Conservation (phyloP, 2,113 vertebrate genomes). For the Mustela nigripes region DNA sequence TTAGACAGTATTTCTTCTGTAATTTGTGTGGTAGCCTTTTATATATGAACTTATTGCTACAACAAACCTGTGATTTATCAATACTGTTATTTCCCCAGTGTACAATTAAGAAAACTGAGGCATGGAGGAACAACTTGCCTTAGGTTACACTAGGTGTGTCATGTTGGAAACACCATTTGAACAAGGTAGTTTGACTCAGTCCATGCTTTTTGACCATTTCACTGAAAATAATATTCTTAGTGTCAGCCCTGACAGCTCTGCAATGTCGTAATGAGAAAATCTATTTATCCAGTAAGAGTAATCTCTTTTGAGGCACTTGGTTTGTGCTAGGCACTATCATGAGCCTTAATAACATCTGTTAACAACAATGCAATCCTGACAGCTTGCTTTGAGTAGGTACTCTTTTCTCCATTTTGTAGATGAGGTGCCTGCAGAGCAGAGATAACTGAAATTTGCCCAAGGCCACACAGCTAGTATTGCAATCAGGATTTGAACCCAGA, state of each 20-base stretch:
- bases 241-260: not conserved
- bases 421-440: not conserved
- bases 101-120: not conserved
- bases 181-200: not conserved
- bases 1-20: not conserved
- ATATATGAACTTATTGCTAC: not conserved
- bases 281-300: not conserved
- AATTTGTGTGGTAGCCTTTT: not conserved
- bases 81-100: not conserved
- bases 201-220: not conserved
- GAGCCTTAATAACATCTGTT: not conserved
- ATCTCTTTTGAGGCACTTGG: not conserved
- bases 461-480: not conserved
- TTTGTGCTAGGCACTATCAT: not conserved
- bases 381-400: not conserved
- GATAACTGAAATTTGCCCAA: not conserved
- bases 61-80: not conserved
- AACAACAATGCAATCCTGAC: not conserved
- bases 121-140: not conserved
- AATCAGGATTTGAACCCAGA: not conserved
- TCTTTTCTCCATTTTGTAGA: not conserved
- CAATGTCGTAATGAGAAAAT: not conserved
- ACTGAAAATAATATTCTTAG: not conserved
- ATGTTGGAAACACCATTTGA: not conserved
- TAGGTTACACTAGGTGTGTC: not conserved